Conservation (phyloP, 1,140 invertebrate species). For the Drosophila trapezifrons region DNA sequence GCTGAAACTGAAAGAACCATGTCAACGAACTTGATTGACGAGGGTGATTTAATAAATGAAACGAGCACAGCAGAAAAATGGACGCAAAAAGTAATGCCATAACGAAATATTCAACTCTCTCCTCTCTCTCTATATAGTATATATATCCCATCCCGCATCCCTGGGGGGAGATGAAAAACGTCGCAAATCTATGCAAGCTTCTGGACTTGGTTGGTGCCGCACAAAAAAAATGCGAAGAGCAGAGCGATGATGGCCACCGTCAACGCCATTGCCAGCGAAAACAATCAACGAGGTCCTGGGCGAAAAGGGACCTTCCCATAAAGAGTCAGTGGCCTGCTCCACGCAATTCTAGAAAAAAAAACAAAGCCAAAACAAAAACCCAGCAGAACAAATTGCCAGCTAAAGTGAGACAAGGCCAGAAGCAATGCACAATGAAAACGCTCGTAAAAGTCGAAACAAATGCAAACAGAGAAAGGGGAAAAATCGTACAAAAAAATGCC, state of each 20-base stretch:
- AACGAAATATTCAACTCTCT: slow-evolving; percentile 55
- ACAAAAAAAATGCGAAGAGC: slow-evolving; percentile 25
- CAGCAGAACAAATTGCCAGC: slow-evolving; percentile 43
- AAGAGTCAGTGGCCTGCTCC: slow-evolving; percentile 43
- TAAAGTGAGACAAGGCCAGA: slow-evolving; percentile 32
- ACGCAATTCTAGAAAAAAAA: slow-evolving; percentile 26
- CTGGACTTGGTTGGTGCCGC: slow-evolving; percentile 14
- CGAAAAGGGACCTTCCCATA: slow-evolving; percentile 24
- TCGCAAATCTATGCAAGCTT: slow-evolving; percentile 54
- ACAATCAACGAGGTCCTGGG: slow-evolving; percentile 38
- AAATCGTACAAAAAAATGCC: slow-evolving; percentile 8
- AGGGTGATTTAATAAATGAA: slow-evolving; percentile 80
- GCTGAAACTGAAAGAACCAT: slow-evolving; percentile 58
- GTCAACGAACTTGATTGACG: slow-evolving; percentile 80
- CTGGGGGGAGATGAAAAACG: slow-evolving; percentile 26
- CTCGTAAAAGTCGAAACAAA: slow-evolving; percentile 58
- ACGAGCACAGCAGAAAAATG: slow-evolving; percentile 38
- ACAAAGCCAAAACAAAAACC: slow-evolving; percentile 10
- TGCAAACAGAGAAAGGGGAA: slow-evolving; percentile 27
- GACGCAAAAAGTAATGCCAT: slow-evolving; percentile 38
- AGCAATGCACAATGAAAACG: slow-evolving; percentile 57
- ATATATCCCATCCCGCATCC: slow-evolving; percentile 8
- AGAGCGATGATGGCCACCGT: slow-evolving; percentile 32
- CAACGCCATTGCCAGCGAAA: slow-evolving; percentile 34
- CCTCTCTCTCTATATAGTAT: slow-evolving; percentile 8